Evolutionary conservation across 2,888 invertebrate species (phyloP).

Genomic region (Sesamia inferens): DNA sequence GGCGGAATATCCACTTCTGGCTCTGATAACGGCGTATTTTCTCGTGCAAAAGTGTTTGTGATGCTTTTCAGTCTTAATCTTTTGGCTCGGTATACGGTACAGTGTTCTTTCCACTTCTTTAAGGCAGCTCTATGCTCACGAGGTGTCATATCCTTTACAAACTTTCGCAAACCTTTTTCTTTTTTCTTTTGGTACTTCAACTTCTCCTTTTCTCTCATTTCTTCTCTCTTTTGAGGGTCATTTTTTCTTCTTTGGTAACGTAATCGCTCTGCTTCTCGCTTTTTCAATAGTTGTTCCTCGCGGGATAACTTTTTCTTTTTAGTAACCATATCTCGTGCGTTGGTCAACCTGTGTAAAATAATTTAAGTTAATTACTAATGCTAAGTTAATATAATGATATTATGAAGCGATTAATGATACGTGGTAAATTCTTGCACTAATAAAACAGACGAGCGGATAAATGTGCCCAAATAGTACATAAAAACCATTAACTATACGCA

Average conservation of each 20-base stretch:
- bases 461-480: not conserved
- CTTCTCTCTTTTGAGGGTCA: slow-evolving; percentile 6
- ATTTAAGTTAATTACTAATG: not conserved
- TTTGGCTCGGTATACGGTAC: not conserved
- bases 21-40: too few relatives aligned
- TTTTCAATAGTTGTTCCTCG: slow-evolving; percentile 3
- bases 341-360: not conserved
- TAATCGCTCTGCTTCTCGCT: not conserved
- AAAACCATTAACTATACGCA: not conserved
- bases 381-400: too few relatives aligned
- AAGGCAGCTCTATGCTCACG: not conserved
- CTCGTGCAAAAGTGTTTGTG: too few relatives aligned
- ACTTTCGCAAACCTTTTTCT: slow-evolving; percentile 1
- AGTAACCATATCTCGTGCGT: not conserved
- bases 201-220: slow-evolving; percentile 6
- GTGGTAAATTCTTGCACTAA: too few relatives aligned
- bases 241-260: not conserved
- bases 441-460: not conserved
- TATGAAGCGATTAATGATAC: too few relatives aligned
- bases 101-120: slow-evolving; percentile 1
- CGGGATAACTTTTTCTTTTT: slow-evolving; percentile 2
- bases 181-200: not conserved
- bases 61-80: too few relatives aligned
- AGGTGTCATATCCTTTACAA: not conserved
- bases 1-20: too few relatives aligned